Percentiles rank a stretch among this genome's conserved stretches.
These are phyloP conservation scores for Microctonus hyperodae DNA, from an alignment of 2,888 invertebrate genomes.

Conservation along the genomic window DNA sequence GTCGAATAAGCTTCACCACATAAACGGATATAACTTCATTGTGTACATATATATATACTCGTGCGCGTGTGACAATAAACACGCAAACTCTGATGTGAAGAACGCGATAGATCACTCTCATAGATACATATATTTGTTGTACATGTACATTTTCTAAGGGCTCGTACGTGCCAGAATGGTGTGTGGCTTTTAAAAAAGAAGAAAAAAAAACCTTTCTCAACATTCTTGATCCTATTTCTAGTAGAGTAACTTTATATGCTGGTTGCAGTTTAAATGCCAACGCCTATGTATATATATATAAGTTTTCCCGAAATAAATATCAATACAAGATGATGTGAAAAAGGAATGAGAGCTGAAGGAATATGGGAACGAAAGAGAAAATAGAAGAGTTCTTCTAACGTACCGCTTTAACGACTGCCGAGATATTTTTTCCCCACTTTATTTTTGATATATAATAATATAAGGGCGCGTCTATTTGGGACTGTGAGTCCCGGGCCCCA, in stretches of 20 bases:
- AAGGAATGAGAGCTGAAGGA: background rate
- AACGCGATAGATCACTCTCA: background rate
- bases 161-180: constrained; percentile 10
- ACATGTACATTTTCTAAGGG: background rate
- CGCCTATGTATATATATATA: background rate
- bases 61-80: constrained; percentile 34
- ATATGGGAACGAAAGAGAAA: background rate
- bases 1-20: constrained; percentile 37
- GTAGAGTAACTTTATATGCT: constrained; percentile 7
- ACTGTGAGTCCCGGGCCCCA: background rate
- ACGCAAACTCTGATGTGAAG: constrained; percentile 9
- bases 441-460: background rate
- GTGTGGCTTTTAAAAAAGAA: constrained; percentile 8
- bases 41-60: constrained; percentile 26
- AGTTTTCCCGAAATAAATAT: constrained; percentile 6
- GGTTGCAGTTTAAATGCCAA: background rate
- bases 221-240: constrained; percentile 1
- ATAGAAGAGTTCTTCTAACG: constrained; percentile 14
- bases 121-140: background rate
- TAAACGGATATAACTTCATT: constrained; percentile 39
- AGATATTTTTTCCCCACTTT: background rate
- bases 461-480: background rate
- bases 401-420: constrained; percentile 1
- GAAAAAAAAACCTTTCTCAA: background rate
- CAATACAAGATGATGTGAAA: background rate